Base-by-base conservation (phyloP, 2,113 vertebrate species). In the Aspiorhynchus laticeps region DNA sequence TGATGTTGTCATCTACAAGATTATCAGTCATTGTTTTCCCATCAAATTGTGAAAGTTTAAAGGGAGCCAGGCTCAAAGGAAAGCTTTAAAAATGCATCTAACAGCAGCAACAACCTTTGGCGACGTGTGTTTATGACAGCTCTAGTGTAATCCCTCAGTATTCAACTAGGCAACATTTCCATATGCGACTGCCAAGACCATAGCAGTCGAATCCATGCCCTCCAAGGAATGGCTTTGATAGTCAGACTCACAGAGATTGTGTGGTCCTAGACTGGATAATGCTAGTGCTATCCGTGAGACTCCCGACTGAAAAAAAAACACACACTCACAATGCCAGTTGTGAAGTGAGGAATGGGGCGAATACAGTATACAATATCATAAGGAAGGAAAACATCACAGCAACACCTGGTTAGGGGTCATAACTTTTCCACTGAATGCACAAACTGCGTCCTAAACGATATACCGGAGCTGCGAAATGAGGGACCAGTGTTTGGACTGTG, bases 161-260 rank as follows among this genome's bases (percentile, higher is more conserved):
- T 67, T 69, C 59, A 85, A 61, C 38, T 53, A 56, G 71, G 77
- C 53, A 61, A 36, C 67, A 31, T 85, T 79, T 87, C 41, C 51
- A 46, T 63, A 82, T 78, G 86, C 33, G 31, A 63, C 38, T 80
- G 79, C 83, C 83, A 83, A 87, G 83, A 75, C 86, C 81, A 76
- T 65, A 76, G 78, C 77, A 80, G 46, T 76, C 83, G 53, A 81
- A 85, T 80, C 82, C 28, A 56, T 77, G 81, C 56, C 82, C 85
- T 82, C 83, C 26, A 38, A 82, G 81, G 59, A 41, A 69, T 21
- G 33, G 61, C 73, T 85, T 89, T 89, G 83, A 87, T 83, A 85
- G 78, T 78, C 48, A 31, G 53, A 89, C 71, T 36, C 38, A 61
- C 24, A 53, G 33, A 82, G 51, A 87, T 79, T 78, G 75, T 89